Conservation (phyloP, 2,797 vertebrate species). For the Oceanodroma leucorhoa region DNA sequence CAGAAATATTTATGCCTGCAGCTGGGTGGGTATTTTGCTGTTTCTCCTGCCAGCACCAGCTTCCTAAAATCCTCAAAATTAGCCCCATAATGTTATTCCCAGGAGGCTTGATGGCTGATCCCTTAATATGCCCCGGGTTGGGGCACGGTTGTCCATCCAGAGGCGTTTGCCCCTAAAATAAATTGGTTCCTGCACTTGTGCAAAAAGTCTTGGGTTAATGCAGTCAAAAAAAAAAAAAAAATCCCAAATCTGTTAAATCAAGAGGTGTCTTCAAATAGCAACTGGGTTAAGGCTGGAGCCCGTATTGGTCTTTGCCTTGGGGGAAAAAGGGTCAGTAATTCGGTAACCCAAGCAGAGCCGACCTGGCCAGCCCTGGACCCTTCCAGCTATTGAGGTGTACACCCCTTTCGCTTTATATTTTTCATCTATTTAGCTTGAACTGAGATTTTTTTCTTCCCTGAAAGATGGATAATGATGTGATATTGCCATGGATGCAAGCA, state of each 20-base stretch:
- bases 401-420: accelerated
- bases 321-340: not conserved
- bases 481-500: not conserved
- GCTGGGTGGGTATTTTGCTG: not conserved
- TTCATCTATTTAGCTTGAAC: not conserved
- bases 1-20: not conserved
- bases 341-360: not conserved
- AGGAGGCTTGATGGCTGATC: not conserved
- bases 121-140: accelerated
- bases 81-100: not conserved
- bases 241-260: not conserved
- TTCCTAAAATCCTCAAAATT: not conserved
- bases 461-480: not conserved
- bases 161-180: not conserved
- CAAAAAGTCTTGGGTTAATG: accelerated
- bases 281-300: not conserved
- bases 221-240: not conserved
- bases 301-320: not conserved
- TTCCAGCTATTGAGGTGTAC: not conserved
- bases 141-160: not conserved
- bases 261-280: not conserved
- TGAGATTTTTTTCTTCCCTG: not conserved
- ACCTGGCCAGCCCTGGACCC: not conserved
- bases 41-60: not conserved
- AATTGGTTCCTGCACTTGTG: not conserved